Percentiles rank a stretch among this genome's conserved stretches.
Evolutionary conservation across 2,113 vertebrate species (phyloP).

Genomic region (Myodes glareolus): DNA sequence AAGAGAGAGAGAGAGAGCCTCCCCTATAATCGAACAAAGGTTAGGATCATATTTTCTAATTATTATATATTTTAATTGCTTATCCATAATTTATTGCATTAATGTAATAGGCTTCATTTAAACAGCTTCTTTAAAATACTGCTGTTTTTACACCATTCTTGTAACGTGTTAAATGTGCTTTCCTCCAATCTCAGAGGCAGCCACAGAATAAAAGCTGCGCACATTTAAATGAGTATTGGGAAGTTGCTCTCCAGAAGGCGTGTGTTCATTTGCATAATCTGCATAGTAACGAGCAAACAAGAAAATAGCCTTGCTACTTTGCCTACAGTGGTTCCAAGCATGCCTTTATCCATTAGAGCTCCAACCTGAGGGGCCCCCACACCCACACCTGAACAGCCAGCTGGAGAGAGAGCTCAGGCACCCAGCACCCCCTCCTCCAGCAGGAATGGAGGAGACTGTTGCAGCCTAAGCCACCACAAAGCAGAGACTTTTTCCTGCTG

Average conservation of each 20-base stretch:
- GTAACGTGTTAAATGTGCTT: too few species aligned
- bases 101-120: not conserved
- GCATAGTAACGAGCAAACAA: not conserved
- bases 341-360: not conserved
- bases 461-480: not conserved
- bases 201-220: not conserved
- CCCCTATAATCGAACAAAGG: not conserved
- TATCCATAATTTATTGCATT: not conserved
- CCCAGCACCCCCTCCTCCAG: too few species aligned
- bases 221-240: not conserved
- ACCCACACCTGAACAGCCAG: not conserved
- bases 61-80: not conserved
- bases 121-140: not conserved
- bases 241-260: not conserved
- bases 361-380: too few species aligned
- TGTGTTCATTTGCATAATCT: not conserved
- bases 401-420: fast-evolving
- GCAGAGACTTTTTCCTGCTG: not conserved
- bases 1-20: not conserved
- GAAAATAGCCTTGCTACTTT: not conserved
- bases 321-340: not conserved
- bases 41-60: not conserved
- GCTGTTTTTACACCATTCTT: not conserved
- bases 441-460: fast-evolving
- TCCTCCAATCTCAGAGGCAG: not conserved